These are phyloP conservation scores for Pocillopora damicornis DNA, from an alignment of 64 coral and sea anemone species.

Conservation along the genomic window DNA sequence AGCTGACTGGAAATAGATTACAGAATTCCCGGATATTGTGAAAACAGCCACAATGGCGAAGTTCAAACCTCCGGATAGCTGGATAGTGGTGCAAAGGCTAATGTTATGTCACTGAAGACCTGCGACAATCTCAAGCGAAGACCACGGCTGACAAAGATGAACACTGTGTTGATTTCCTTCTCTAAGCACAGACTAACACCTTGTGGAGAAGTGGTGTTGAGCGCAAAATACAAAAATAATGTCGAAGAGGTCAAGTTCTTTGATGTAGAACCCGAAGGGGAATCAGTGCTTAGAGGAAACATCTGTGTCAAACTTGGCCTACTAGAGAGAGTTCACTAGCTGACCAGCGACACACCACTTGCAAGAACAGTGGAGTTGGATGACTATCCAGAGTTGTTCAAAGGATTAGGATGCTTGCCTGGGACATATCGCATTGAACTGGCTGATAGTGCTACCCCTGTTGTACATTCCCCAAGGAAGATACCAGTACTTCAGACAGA, in stretches of 20 bases:
- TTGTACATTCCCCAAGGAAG: slow-evolving; percentile 32
- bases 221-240: not conserved
- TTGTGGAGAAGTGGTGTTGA: not conserved
- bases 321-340: slow-evolving; percentile 30
- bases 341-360: not conserved
- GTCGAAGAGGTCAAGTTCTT: slow-evolving; percentile 29
- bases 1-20: too few relatives aligned
- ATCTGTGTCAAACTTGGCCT: slow-evolving; percentile 27
- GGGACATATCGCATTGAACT: not conserved
- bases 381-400: not conserved
- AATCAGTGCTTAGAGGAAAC: slow-evolving; percentile 19
- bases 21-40: too few relatives aligned
- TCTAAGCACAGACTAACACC: slow-evolving; percentile 10
- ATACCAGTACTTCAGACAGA: slow-evolving; percentile 29
- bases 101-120: slow-evolving; percentile 25
- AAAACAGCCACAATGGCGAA: too few relatives aligned
- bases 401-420: slow-evolving; percentile 21
- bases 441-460: not conserved
- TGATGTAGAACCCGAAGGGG: slow-evolving; percentile 23
- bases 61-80: not conserved
- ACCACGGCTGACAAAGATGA: not conserved
- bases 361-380: not conserved
- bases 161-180: slow-evolving; percentile 1
- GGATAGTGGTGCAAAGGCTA: slow-evolving; percentile 37
- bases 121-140: slow-evolving; percentile 11